Evolutionary conservation across 2,888 invertebrate genomes (phyloP).

Genomic region (Megalurothrips usitatus): DNA sequence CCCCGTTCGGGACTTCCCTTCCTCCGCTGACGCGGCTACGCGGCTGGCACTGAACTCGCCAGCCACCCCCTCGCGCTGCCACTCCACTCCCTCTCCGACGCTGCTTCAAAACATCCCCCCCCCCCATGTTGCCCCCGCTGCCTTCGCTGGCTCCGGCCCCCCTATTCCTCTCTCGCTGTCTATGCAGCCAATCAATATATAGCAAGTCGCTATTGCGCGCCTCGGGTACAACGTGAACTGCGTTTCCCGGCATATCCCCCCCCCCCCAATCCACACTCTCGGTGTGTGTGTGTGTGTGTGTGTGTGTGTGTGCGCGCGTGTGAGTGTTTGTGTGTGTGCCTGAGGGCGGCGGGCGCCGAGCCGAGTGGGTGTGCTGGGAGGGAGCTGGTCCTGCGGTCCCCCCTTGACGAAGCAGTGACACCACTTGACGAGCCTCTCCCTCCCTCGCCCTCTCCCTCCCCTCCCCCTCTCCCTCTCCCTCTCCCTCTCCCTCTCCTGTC

Average conservation of each 20-base stretch:
- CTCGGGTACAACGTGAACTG: neutral
- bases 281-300: too few relatives aligned
- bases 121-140: neutral
- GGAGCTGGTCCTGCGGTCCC: neutral
- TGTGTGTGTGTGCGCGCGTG: neutral
- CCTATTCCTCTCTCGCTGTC: neutral
- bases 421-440: neutral
- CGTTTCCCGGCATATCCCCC: neutral
- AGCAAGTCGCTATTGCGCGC: neutral
- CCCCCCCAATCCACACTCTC: neutral
- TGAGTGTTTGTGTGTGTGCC: neutral
- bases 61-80: neutral
- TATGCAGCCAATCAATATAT: neutral
- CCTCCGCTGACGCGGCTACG: too few relatives aligned
- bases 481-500: neutral
- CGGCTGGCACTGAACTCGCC: too few relatives aligned
- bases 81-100: neutral
- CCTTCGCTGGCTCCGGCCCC: neutral
- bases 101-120: neutral
- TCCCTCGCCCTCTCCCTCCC: neutral
- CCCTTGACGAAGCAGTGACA: neutral
- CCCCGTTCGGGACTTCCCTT: neutral
- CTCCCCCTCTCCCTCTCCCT: neutral
- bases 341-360: neutral
- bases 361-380: neutral